These are phyloP conservation scores for Cephonodes hylas DNA, from an alignment of 2,888 invertebrate genomes.

Conservation along the genomic window DNA sequence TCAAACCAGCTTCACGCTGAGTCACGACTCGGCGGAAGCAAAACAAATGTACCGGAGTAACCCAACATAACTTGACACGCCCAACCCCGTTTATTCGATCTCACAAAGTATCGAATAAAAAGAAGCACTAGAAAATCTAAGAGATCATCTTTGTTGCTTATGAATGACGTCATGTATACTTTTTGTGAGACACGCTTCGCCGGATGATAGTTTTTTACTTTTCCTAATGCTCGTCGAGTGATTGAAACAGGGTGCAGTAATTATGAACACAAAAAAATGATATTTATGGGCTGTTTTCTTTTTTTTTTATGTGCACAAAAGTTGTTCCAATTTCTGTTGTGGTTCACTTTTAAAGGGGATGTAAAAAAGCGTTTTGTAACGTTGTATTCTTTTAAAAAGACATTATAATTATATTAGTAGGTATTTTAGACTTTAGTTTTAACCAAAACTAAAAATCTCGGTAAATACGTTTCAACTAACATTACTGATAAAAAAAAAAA, in stretches of 20 bases:
- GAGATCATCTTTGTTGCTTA: conserved; percentile 26
- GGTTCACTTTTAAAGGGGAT: neutral
- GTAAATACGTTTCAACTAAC: too few species aligned
- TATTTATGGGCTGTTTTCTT: neutral
- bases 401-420: too few species aligned
- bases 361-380: too few species aligned
- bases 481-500: too few species aligned
- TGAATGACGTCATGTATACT: conserved; percentile 33
- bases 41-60: conserved; percentile 44
- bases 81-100: conserved; percentile 27
- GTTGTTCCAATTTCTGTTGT: neutral
- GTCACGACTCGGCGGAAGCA: conserved; percentile 56
- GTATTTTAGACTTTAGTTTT: too few species aligned
- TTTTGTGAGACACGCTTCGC: conserved; percentile 7
- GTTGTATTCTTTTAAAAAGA: too few species aligned
- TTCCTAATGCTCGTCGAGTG: neutral
- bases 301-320: neutral
- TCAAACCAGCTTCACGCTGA: conserved; percentile 49
- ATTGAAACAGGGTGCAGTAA: conserved; percentile 1
- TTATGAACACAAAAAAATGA: neutral
- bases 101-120: conserved; percentile 20
- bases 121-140: conserved; percentile 25
- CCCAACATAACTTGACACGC: conserved; percentile 45
- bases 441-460: too few species aligned
- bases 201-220: conserved; percentile 10